Evolutionary conservation across 2,888 invertebrate genomes (phyloP), one percentile per base, ranked within the genome.

Genomic region (Cryptus viduatorius): DNA sequence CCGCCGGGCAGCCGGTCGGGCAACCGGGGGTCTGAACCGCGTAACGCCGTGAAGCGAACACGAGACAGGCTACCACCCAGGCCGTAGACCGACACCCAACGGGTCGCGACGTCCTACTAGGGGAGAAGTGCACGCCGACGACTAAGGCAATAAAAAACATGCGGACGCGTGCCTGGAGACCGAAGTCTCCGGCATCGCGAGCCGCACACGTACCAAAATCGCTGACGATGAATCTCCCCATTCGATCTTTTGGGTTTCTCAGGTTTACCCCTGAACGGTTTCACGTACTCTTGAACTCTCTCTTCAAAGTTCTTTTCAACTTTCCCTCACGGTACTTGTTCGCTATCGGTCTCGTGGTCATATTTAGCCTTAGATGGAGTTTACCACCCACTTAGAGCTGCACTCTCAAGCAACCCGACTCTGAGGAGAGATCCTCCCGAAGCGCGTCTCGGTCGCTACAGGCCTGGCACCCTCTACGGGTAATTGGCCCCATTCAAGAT

Each of bases 311-410:
- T n/a, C n/a, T n/a, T n/a, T n/a, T n/a, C n/a, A 96, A 94, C 95
- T 96, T 96, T 96, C 95, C 95, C 95, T 96, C 95, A 95, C 95
- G 95, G 95, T 95, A 95, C 95, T 95, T 95, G 94, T 94, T 94
- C 94, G 95, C 95, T 95, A 95, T 95, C 95, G 95, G 95, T 94
- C 95, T 95, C 94, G 94, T 94, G 94, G 93, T 92, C 87, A 94
- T 95, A 95, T 95, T 95, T 95, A 94, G 94, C 92, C 92, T 94
- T 94, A 93, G 93, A 93, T 92, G 93, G 92, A 94, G 92, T 94
- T 95, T 95, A 95, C 95, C 79, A 79, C 79, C 79, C 79, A 64
- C 79, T 72, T 71, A 79, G 71, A 79, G 71, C 79, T 59, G 69
- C 83, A 85, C 81, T 85, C 81, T 94, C 95, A 95, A 95, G 94